Conservation (phyloP, 2,113 vertebrate genomes). For the Synchiropus splendidus region DNA sequence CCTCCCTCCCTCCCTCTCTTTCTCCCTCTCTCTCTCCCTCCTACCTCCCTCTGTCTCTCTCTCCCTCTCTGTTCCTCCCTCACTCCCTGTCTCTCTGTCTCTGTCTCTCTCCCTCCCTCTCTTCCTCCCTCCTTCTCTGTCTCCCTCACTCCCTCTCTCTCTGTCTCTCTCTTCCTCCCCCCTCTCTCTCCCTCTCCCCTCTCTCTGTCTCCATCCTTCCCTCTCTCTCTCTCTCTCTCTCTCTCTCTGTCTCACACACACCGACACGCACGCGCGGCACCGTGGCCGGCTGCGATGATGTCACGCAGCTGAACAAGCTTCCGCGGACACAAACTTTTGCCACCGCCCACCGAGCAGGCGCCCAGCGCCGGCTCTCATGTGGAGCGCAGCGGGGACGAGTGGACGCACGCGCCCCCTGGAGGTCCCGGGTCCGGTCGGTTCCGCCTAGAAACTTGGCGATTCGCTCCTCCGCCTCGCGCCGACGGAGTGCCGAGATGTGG, state of each 20-base stretch:
- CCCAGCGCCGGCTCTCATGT: slow-evolving; percentile 34
- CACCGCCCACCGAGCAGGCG: slow-evolving; percentile 11
- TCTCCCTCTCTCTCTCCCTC: not conserved
- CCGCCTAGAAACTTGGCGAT: slow-evolving; percentile 26
- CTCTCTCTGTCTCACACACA: slow-evolving; percentile 2
- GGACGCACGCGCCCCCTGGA: slow-evolving; percentile 14
- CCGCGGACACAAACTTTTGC: slow-evolving; percentile 67
- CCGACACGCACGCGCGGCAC: slow-evolving; percentile 17
- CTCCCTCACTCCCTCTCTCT: not conserved
- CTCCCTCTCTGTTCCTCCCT: no score
- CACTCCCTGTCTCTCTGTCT: slow-evolving; percentile 5
- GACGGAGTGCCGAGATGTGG: slow-evolving; percentile 39
- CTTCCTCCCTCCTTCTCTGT: not conserved
- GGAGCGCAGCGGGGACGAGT: slow-evolving; percentile 44
- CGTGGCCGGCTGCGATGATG: slow-evolving; percentile 69
- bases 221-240: no score
- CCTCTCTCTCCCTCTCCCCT: no score
- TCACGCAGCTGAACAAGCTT: slow-evolving; percentile 72
- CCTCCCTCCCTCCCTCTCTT: not conserved
- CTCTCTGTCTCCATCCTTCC: slow-evolving; percentile 2
- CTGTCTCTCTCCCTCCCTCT: not conserved
- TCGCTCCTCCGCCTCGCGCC: not conserved
- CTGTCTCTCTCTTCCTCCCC: no score
- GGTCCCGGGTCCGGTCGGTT: no score
- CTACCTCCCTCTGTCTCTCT: not conserved